Evolutionary conservation across 2,113 vertebrate species (phyloP), one percentile per base, ranked within the genome.

Genomic region (Aegotheles bennettii): DNA sequence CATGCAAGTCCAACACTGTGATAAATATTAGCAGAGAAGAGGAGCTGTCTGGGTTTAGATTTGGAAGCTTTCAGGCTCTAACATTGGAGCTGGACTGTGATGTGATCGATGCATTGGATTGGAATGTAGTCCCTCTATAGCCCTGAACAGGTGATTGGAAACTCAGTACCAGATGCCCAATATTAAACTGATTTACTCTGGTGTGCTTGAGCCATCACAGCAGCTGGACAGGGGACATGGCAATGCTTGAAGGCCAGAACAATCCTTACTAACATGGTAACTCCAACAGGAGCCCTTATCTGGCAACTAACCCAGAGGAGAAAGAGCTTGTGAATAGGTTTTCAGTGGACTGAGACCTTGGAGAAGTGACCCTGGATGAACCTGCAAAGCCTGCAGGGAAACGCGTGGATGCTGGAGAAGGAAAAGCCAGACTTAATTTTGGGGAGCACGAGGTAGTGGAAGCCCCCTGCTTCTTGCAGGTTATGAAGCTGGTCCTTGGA

Each of bases 151-250:
- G 76, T 64, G 59, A 93, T 45, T 63, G 48, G 67, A 33, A 77
- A 57, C 81, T 87, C 23, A 2, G 29, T 50, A 76, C 50, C 70
- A 95, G 91, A 85, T 95, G 78, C 78, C 69, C 75, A 67, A 70
- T 89, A 80, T 91, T 91, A 95, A 96, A 91, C 70, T 61, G 65
- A 91, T 90, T 87, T 88, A 65, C 67, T 87, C 74, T 73, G 84
- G 54, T 50, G 54, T 73, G 84, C 68, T 67, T 69, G 59, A 92
- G 54, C 87, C 79, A 74, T 73, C 38, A 2, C 29, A 83, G 87
- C 91, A 93, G 90, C 90, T 93, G 92, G 50, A 19, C 42, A 65
- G 78, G 61, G 25, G 59, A 84, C 53, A 53, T 50, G 57, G 65
- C 77, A 80, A 18, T 26, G 36, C 36, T 43, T n/a, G 59, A 74